phyloP scores from a whole-genome alignment of 2,797 vertebrate genomes.

The Echeneis naucrates region DNA sequence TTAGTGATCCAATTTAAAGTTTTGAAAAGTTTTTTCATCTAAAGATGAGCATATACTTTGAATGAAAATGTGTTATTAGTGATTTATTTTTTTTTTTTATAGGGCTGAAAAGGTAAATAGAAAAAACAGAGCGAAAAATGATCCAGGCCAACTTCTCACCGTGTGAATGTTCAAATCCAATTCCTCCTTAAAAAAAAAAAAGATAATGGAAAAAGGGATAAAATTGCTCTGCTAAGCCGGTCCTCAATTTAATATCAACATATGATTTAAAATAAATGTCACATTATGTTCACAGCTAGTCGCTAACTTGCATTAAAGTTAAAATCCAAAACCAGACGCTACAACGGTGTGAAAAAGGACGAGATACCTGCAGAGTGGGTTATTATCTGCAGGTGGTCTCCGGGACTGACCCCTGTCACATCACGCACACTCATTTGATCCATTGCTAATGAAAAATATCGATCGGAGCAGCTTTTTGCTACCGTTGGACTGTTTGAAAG shows the following conservation, averaged over 20 bases:
- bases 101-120: too few species aligned
- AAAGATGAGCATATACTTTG: too few species aligned
- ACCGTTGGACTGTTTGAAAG: too few species aligned
- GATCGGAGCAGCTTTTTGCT: background rate
- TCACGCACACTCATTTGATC: background rate
- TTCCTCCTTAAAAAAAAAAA: too few species aligned
- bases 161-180: too few species aligned
- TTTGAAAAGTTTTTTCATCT: too few species aligned
- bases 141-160: background rate
- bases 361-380: background rate
- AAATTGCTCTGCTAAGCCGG: background rate
- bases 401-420: background rate
- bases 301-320: background rate
- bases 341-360: background rate
- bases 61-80: too few species aligned
- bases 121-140: too few species aligned
- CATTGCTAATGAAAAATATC: background rate
- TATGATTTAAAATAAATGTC: too few species aligned
- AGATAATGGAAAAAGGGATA: background rate
- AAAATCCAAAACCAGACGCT: background rate
- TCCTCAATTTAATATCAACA: background rate
- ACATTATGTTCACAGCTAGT: background rate
- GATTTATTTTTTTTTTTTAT: background rate
- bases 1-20: too few species aligned
- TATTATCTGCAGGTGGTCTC: background rate